These are phyloP conservation scores for Drosophila sordidula DNA, from an alignment of 2,888 invertebrate species.

Conservation along the genomic window DNA sequence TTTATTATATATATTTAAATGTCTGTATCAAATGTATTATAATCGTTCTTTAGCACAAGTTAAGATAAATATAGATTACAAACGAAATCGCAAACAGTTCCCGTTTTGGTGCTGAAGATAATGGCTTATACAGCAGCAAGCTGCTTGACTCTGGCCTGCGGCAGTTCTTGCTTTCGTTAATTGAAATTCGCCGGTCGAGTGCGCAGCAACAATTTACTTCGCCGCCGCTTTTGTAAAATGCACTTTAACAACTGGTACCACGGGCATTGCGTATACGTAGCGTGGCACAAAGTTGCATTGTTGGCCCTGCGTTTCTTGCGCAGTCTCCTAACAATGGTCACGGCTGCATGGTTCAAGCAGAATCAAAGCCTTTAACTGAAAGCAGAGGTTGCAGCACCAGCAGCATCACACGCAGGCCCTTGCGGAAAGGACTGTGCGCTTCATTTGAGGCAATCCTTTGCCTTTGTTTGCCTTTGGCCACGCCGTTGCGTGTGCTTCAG, in stretches of 20 bases:
- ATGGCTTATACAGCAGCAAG: constrained; percentile 12
- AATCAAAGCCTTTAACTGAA: constrained; percentile 14
- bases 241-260: constrained; percentile 14
- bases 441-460: constrained; percentile 68
- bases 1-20: too few species aligned
- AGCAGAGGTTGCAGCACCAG: not conserved
- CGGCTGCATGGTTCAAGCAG: constrained; percentile 15
- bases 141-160: constrained; percentile 21
- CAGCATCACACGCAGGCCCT: constrained; percentile 7
- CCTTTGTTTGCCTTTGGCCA: constrained; percentile 57
- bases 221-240: constrained; percentile 24
- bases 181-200: constrained; percentile 59
- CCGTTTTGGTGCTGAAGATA: not conserved
- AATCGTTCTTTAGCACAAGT: too few species aligned
- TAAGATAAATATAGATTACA: too few species aligned
- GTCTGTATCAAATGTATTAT: too few species aligned
- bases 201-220: constrained; percentile 53
- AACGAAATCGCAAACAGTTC: too few species aligned
- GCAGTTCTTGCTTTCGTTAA: constrained; percentile 51
- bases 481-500: constrained; percentile 39
- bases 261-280: constrained; percentile 51
- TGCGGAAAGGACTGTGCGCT: constrained; percentile 48
- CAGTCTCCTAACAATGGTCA: constrained; percentile 37
- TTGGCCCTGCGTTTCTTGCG: constrained; percentile 35
- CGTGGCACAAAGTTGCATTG: constrained; percentile 34